Conservation (phyloP, 2,888 invertebrate species). For the Eilema caniola region DNA sequence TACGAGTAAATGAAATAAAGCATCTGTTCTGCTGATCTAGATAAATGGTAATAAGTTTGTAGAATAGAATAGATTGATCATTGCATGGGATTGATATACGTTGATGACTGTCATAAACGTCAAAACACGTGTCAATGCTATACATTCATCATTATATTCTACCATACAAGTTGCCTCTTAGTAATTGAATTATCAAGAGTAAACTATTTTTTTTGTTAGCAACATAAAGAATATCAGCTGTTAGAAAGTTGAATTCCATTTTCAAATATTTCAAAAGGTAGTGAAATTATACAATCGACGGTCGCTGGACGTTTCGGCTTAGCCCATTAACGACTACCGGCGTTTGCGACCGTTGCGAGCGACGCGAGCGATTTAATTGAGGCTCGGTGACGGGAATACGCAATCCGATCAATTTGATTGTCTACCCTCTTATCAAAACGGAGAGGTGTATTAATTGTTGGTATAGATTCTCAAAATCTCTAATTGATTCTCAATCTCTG, state of each 20-base stretch:
- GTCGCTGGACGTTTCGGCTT: conserved; percentile 31
- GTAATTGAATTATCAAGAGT: too few relatives aligned
- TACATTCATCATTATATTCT: too few relatives aligned
- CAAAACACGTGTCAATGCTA: too few relatives aligned
- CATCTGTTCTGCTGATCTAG: too few relatives aligned
- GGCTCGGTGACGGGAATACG: conserved; percentile 26
- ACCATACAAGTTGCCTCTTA: too few relatives aligned
- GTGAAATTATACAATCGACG: conserved; percentile 22
- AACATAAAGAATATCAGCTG: conserved; percentile 11
- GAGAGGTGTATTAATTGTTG: conserved; percentile 24
- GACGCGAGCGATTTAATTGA: conserved; percentile 40
- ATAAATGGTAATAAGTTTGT: too few relatives aligned
- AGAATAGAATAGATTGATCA: too few relatives aligned
- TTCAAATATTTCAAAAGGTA: conserved; percentile 37
- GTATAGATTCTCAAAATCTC: conserved; percentile 11
- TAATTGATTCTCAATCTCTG: not conserved
- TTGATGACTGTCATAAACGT: too few relatives aligned
- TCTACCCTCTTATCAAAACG: conserved; percentile 45
- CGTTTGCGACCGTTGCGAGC: conserved; percentile 32
- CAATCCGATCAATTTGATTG: conserved; percentile 59
- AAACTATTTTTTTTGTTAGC: too few relatives aligned
- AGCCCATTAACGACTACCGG: conserved; percentile 23
- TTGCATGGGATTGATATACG: too few relatives aligned
- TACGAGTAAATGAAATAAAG: too few relatives aligned
- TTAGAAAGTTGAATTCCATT: conserved; percentile 47